Percentiles rank a stretch among this genome's conserved stretches.
phyloP scores from a whole-genome alignment of 2,797 vertebrate species.

The Coluber constrictor region DNA sequence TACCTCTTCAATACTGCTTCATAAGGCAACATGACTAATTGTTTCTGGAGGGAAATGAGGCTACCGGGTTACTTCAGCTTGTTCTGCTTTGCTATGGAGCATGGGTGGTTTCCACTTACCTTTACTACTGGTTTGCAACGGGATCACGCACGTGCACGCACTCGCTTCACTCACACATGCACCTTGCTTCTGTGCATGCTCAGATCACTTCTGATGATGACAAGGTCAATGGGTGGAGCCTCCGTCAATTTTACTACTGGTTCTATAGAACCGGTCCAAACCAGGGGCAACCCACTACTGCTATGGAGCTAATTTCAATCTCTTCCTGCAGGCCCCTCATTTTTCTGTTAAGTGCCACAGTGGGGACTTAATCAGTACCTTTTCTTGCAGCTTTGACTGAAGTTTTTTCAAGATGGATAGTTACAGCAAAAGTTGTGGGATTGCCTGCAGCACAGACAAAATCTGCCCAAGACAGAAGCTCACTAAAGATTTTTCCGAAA shows the following conservation, averaged over 20 bases:
- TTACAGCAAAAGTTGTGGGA: background rate
- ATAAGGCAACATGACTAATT: background rate
- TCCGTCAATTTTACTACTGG: too few relatives aligned
- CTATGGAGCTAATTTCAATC: background rate
- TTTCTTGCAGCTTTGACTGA: background rate
- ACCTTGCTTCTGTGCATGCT: too few relatives aligned
- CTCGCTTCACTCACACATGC: too few relatives aligned
- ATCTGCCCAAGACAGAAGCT: background rate
- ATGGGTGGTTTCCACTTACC: too few relatives aligned
- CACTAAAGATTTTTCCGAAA: background rate
- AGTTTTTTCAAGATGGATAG: background rate
- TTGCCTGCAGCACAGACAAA: background rate
- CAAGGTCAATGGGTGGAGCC: too few relatives aligned
- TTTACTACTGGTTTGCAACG: too few relatives aligned
- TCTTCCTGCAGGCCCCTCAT: background rate
- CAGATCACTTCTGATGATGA: too few relatives aligned
- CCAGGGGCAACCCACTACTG: background rate
- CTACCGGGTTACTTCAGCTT: background rate
- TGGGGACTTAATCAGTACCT: background rate
- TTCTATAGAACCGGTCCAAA: too few relatives aligned
- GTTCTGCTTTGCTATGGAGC: background rate
- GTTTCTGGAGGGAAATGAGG: background rate
- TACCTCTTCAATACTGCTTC: background rate
- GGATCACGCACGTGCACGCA: too few relatives aligned
- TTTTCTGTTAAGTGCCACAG: background rate